A percentile compares a stretch with the other conserved stretches of the same genome.
These are phyloP conservation scores for Troglohyphantes excavatus DNA, from an alignment of 2,888 invertebrate genomes.

Conservation along the genomic window DNA sequence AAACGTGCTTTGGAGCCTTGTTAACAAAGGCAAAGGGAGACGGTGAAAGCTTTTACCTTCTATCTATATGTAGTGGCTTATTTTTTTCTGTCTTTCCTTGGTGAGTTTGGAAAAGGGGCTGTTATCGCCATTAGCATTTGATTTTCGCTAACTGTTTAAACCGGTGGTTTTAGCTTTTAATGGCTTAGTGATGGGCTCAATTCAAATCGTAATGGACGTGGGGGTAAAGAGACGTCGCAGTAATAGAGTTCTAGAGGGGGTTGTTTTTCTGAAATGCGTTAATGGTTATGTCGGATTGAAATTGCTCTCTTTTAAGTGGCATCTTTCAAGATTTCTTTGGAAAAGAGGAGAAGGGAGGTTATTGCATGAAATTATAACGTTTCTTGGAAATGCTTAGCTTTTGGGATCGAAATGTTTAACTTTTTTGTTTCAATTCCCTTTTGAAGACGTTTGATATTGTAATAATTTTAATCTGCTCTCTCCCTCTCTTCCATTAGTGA, in stretches of 20 bases:
- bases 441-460: conserved; percentile 1
- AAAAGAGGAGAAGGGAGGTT: not conserved
- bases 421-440: not conserved
- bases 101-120: conserved; percentile 12
- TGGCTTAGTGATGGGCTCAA: conserved; percentile 54
- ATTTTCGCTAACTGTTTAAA: conserved; percentile 46
- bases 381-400: not conserved
- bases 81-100: not conserved
- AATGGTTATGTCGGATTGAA: conserved; percentile 30
- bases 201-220: conserved; percentile 50
- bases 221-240: conserved; percentile 8
- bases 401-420: conserved; percentile 1
- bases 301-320: conserved; percentile 37
- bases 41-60: conserved; percentile 47
- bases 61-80: conserved; percentile 14
- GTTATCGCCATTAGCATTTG: conserved; percentile 61
- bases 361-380: not conserved
- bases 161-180: conserved; percentile 57
- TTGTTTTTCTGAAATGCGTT: conserved; percentile 34
- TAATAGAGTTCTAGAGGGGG: conserved; percentile 47
- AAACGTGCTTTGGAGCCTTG: conserved; percentile 48
- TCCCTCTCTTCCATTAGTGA: not conserved
- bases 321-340: conserved; percentile 39
- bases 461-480: conserved; percentile 1
- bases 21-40: conserved; percentile 42